These are phyloP conservation scores for Doris montereyensis DNA, from an alignment of 2,888 invertebrate species.

Conservation along the genomic window DNA sequence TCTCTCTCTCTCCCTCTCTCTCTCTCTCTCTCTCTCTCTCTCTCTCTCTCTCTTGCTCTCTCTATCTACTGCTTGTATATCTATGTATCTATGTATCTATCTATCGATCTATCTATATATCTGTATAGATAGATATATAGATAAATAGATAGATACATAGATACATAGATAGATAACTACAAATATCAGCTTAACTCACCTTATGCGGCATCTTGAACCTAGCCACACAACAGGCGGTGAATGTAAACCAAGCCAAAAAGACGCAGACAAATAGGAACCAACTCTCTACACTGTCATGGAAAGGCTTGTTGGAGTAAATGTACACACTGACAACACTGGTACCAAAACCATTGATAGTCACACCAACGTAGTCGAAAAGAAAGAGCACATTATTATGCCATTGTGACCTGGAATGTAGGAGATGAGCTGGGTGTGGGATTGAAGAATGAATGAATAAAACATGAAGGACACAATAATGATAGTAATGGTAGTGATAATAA, in stretches of 20 bases:
- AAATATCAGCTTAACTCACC: too few species aligned
- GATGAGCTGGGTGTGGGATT: constrained; percentile 56
- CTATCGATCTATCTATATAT: too few species aligned
- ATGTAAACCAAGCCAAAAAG: constrained; percentile 50
- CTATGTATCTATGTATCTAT: too few species aligned
- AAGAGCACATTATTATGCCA: constrained; percentile 56
- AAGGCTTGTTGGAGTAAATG: constrained; percentile 45
- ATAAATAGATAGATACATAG: too few species aligned
- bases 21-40: too few species aligned
- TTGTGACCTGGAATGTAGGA: constrained; percentile 57
- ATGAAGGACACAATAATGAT: not conserved
- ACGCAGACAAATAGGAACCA: constrained; percentile 48
- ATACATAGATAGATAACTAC: too few species aligned
- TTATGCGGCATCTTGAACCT: constrained; percentile 40
- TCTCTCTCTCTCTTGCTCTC: too few species aligned
- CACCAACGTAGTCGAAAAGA: constrained; percentile 60
- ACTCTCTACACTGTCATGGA: constrained; percentile 39
- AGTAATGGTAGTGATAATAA: not conserved
- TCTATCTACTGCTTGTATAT: too few species aligned
- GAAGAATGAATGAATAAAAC: too few species aligned
- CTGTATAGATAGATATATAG: too few species aligned
- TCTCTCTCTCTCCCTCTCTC: too few species aligned
- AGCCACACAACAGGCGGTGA: constrained; percentile 49
- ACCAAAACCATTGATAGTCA: constrained; percentile 54
- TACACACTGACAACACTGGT: constrained; percentile 51